These are phyloP conservation scores for Heliconius charithonia DNA, from an alignment of 2,888 invertebrate genomes.

Conservation along the genomic window DNA sequence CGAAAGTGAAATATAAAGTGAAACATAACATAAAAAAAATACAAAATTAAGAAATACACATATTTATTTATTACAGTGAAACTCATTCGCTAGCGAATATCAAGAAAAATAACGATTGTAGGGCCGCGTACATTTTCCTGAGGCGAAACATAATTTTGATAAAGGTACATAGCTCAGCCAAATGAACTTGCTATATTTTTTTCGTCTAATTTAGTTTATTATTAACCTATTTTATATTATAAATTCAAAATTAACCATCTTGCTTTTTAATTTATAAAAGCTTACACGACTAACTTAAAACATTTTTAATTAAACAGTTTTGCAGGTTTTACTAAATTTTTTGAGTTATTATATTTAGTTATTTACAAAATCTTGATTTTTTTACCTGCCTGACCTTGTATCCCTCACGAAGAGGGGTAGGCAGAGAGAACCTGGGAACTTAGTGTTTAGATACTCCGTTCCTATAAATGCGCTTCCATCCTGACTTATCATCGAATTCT, in stretches of 20 bases:
- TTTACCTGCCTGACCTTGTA: not conserved
- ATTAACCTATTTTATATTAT: conserved; percentile 6
- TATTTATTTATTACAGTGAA: no score
- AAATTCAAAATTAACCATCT: conserved; percentile 1
- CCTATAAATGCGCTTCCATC: no score
- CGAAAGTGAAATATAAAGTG: no score
- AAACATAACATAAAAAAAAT: fast-evolving
- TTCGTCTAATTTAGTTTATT: conserved; percentile 1
- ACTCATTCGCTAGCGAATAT: not conserved
- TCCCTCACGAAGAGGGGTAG: not conserved
- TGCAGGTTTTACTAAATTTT: not conserved
- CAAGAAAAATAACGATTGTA: not conserved
- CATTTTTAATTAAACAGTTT: not conserved
- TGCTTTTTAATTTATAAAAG: conserved; percentile 3
- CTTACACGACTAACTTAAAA: not conserved
- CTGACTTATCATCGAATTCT: no score
- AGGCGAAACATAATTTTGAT: conserved; percentile 45
- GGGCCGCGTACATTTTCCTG: conserved; percentile 36
- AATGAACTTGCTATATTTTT: conserved; percentile 24
- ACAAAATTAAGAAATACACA: no score
- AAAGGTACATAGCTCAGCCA: conserved; percentile 32
- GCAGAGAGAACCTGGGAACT: not conserved
- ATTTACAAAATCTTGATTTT: no score
- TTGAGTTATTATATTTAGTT: not conserved
- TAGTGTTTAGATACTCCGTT: not conserved